phyloP scores from a whole-genome alignment of 2,888 invertebrate species.

The Aelia acuminata region DNA sequence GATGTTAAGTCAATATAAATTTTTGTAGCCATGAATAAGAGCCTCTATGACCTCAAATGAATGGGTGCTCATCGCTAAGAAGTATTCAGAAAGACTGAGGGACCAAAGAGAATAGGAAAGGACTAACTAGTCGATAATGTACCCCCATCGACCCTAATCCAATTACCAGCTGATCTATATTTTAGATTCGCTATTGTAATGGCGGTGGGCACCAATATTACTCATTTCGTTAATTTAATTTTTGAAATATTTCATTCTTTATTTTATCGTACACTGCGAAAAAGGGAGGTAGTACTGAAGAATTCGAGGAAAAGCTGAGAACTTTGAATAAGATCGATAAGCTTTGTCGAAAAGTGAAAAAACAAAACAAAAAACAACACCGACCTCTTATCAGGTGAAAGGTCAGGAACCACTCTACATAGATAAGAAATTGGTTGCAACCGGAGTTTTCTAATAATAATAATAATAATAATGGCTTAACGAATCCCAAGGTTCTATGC shows the following conservation, averaged over 20 bases:
- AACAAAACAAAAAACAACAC: no score
- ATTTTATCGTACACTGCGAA: background rate
- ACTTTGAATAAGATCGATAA: no score
- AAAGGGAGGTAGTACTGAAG: background rate
- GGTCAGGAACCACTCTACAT: no score
- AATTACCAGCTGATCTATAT: slow-evolving; percentile 15
- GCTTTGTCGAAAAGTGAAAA: no score
- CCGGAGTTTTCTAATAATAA: no score
- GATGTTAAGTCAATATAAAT: background rate
- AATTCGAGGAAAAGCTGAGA: no score
- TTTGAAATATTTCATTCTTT: background rate
- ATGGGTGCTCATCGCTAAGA: background rate
- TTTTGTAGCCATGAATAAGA: background rate
- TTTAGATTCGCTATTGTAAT: slow-evolving; percentile 20
- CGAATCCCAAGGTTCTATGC: no score
- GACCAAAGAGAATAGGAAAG: background rate
- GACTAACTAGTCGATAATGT: background rate
- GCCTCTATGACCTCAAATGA: background rate
- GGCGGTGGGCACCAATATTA: background rate
- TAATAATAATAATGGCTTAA: no score
- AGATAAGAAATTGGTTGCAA: no score
- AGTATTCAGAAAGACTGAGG: background rate
- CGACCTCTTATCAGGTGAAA: no score
- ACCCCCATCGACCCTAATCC: slow-evolving; percentile 14
- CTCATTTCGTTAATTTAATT: background rate